Conservation (phyloP, 35 echinoderm and acorn worm genomes). For the Lytechinus pictus region DNA sequence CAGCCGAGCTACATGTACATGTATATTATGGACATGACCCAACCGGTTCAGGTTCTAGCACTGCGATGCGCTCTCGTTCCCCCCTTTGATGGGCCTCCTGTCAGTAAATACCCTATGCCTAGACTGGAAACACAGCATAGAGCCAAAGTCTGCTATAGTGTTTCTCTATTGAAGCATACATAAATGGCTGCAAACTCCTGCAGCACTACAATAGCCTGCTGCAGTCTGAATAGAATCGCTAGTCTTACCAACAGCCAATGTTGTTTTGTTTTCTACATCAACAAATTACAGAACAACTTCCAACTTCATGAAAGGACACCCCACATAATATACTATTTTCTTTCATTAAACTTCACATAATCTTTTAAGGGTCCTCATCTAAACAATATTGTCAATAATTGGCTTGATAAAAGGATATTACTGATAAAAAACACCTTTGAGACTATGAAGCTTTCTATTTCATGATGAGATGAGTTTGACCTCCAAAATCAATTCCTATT, state of each 20-base stretch:
- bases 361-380: background rate
- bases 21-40: background rate
- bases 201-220: slow-evolving; percentile 5
- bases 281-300: background rate
- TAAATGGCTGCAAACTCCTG: background rate
- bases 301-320: background rate
- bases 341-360: background rate
- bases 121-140: slow-evolving; percentile 19
- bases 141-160: background rate
- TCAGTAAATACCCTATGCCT: slow-evolving; percentile 1
- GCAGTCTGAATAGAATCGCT: background rate
- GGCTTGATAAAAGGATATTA: background rate
- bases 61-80: background rate
- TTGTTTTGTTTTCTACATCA: background rate
- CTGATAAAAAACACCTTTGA: background rate
- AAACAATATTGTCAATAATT: background rate
- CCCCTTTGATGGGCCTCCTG: background rate
- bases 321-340: background rate
- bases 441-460: background rate
- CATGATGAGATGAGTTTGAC: background rate
- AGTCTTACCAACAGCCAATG: slow-evolving; percentile 3
- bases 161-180: slow-evolving; percentile 36
- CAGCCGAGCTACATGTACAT: slow-evolving; percentile 21
- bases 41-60: background rate
- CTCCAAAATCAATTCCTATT: background rate